Percentiles rank a stretch among this genome's conserved stretches.
These are phyloP conservation scores for Spheniscus mendiculus DNA, from an alignment of 2,113 vertebrate species.

Conservation along the genomic window DNA sequence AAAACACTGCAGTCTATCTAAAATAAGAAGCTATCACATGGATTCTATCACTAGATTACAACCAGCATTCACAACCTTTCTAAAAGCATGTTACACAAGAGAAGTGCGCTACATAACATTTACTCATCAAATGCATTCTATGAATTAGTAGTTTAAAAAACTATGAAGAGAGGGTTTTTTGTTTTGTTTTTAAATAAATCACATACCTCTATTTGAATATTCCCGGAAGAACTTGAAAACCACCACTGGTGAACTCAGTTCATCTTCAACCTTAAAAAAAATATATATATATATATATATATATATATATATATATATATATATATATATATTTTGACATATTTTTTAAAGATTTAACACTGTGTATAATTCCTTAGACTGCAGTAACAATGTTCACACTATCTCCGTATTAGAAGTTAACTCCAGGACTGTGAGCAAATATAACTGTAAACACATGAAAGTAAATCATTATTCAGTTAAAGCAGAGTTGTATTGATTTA, in stretches of 20 bases:
- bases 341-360: neutral
- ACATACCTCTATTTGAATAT: conserved; percentile 79
- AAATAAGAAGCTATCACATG: neutral
- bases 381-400: neutral
- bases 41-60: neutral
- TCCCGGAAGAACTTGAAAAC: conserved; percentile 88
- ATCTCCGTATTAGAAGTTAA: neutral
- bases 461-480: neutral
- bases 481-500: neutral
- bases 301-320: no score
- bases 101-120: neutral
- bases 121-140: neutral
- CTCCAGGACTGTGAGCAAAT: neutral
- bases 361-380: neutral
- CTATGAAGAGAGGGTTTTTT: neutral
- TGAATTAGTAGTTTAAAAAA: neutral
- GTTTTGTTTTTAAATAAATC: neutral
- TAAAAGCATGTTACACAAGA: neutral
- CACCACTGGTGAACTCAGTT: conserved; percentile 90
- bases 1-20: neutral
- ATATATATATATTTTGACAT: neutral
- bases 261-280: conserved; percentile 88
- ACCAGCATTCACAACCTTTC: neutral
- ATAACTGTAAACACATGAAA: neutral
- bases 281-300: no score